Conservation (phyloP, 2,797 vertebrate species). For the Rhabdomys pumilio region DNA sequence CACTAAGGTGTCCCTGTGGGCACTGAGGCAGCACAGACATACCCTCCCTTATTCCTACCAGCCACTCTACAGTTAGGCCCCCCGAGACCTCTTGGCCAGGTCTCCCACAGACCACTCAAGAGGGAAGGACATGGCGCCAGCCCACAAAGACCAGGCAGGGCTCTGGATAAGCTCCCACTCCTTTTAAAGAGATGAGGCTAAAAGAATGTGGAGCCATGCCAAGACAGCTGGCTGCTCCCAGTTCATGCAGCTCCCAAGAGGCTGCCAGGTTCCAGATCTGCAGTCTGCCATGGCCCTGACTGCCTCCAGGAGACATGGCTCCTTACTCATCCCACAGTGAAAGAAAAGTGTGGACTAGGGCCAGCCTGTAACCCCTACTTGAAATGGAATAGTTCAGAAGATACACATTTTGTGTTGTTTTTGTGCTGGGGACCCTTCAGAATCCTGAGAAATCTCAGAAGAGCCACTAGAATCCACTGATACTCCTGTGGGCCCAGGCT, state of each 20-base stretch:
- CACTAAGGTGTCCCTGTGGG: background rate
- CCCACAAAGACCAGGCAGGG: background rate
- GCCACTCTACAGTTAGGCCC: background rate
- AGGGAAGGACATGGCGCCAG: constrained; percentile 44
- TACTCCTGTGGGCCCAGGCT: no score
- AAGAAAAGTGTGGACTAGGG: no score
- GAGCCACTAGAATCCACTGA: background rate
- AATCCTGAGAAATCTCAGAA: background rate
- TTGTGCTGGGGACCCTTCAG: background rate
- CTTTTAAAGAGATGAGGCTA: constrained; percentile 79
- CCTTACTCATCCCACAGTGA: background rate
- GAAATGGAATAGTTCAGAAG: background rate
- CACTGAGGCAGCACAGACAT: background rate
- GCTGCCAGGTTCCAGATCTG: background rate
- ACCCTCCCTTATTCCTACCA: constrained; percentile 27
- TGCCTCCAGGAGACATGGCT: background rate
- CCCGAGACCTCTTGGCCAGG: background rate
- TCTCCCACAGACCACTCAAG: constrained; percentile 39
- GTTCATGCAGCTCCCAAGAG: constrained; percentile 28
- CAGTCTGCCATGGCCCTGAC: background rate
- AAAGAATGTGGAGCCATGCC: constrained; percentile 73
- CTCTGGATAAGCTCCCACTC: constrained; percentile 50
- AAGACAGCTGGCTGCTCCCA: constrained; percentile 19
- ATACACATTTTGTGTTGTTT: background rate
- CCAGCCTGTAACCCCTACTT: background rate